Evolutionary conservation across 1,140 invertebrate species (phyloP).

Genomic region (Cotesia vestalis): DNA sequence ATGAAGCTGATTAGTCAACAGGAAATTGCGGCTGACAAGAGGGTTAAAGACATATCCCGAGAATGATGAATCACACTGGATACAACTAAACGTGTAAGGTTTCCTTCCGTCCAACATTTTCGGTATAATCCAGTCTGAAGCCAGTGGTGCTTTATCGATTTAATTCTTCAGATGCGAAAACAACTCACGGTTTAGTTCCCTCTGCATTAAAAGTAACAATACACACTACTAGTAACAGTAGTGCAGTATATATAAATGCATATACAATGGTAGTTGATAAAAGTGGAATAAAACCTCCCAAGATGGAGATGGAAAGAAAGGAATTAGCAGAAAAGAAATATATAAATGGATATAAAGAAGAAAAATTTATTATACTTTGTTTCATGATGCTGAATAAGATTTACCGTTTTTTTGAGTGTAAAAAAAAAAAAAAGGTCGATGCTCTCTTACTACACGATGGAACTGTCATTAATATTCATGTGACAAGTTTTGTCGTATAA

Average conservation of each 20-base stretch:
- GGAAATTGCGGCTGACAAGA: not conserved
- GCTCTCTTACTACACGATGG: constrained; percentile 11
- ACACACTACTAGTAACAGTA: not conserved
- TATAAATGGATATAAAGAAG: constrained; percentile 2
- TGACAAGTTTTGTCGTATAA: constrained; percentile 30
- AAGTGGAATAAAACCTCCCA: not conserved
- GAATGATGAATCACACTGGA: constrained; percentile 10
- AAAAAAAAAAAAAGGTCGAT: constrained; percentile 36
- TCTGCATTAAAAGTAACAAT: not conserved
- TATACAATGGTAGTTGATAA: constrained; percentile 11
- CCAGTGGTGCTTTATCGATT: constrained; percentile 30
- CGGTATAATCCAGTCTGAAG: constrained; percentile 17
- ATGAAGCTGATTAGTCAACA: constrained; percentile 12
- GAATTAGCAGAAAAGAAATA: constrained; percentile 1
- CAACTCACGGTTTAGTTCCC: constrained; percentile 9
- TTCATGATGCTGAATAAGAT: too few relatives aligned
- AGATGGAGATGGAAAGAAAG: constrained; percentile 4
- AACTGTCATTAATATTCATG: constrained; percentile 33
- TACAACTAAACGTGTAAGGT: constrained; percentile 23
- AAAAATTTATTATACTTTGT: constrained; percentile 3
- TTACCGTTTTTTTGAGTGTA: too few relatives aligned
- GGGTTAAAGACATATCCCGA: constrained; percentile 9
- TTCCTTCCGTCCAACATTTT: constrained; percentile 23
- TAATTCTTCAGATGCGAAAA: constrained; percentile 5
- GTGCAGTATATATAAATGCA: too few relatives aligned